Conservation (phyloP, 2,888 invertebrate species). For the Lottia scabra region DNA sequence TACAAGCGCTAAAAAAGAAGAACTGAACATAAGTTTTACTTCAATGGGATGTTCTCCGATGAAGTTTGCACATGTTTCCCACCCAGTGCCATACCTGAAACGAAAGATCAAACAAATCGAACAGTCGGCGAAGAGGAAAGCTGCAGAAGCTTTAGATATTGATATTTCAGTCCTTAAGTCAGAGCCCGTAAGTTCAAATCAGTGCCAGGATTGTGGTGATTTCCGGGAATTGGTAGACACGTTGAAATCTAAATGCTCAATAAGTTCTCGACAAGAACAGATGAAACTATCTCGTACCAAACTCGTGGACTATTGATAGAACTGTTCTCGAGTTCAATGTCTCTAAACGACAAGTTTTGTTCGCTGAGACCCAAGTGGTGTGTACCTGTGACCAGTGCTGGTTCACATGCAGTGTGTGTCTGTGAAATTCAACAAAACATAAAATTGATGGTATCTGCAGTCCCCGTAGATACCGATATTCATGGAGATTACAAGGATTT, state of each 20-base stretch:
- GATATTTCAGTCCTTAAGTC: neutral
- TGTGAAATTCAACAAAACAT: neutral
- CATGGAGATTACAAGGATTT: neutral
- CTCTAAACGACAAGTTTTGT: neutral
- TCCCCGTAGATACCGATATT: too few relatives aligned
- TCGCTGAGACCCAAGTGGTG: neutral
- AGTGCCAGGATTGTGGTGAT: neutral
- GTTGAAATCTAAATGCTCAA: neutral
- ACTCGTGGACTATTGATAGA: neutral
- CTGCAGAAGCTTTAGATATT: neutral
- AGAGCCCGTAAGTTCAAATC: neutral
- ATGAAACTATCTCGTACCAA: neutral
- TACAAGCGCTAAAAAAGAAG: too few relatives aligned
- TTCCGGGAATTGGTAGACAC: neutral
- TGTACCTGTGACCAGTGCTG: neutral
- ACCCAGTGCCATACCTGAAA: neutral
- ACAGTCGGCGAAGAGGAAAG: neutral
- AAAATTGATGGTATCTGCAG: neutral
- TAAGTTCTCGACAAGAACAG: neutral
- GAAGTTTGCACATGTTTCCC: neutral
- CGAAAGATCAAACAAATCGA: neutral
- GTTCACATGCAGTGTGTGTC: neutral
- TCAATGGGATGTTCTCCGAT: neutral
- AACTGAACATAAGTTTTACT: neutral
- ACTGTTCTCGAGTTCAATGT: neutral